phyloP scores from a whole-genome alignment of 2,113 vertebrate genomes.

The Ctenomys sociabilis region DNA sequence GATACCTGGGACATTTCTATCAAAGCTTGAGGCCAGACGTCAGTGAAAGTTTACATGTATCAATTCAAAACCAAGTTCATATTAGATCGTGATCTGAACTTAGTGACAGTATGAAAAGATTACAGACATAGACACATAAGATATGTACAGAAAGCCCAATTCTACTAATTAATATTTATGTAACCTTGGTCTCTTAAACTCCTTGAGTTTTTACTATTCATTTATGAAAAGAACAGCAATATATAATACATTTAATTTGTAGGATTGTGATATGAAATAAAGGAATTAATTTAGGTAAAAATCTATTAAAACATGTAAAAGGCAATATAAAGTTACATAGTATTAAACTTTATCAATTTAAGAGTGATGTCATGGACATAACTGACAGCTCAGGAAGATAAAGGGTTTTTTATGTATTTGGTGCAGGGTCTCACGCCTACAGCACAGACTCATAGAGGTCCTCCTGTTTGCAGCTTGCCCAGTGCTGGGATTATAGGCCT shows the following conservation, averaged over 20 bases:
- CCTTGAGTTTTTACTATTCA: neutral
- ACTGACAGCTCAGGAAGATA: neutral
- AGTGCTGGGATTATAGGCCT: too few species aligned
- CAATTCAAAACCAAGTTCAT: neutral
- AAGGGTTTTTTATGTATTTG: neutral
- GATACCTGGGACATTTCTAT: neutral
- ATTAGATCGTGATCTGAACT: neutral
- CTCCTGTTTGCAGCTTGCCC: too few species aligned
- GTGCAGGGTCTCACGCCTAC: too few species aligned
- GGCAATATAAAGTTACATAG: neutral
- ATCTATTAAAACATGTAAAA: neutral
- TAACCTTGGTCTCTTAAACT: neutral
- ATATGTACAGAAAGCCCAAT: neutral
- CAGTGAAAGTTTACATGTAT: neutral
- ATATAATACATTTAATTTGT: neutral
- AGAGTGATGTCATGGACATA: neutral
- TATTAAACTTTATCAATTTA: neutral
- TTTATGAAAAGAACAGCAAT: neutral
- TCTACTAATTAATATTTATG: neutral
- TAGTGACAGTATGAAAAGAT: neutral
- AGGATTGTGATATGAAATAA: neutral
- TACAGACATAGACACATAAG: neutral
- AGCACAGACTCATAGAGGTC: too few species aligned
- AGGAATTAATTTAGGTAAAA: slow-evolving; percentile 35
- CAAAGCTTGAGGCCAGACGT: neutral